phyloP scores from a whole-genome alignment of 2,797 vertebrate species.

The Micropoecilia bifurca region DNA sequence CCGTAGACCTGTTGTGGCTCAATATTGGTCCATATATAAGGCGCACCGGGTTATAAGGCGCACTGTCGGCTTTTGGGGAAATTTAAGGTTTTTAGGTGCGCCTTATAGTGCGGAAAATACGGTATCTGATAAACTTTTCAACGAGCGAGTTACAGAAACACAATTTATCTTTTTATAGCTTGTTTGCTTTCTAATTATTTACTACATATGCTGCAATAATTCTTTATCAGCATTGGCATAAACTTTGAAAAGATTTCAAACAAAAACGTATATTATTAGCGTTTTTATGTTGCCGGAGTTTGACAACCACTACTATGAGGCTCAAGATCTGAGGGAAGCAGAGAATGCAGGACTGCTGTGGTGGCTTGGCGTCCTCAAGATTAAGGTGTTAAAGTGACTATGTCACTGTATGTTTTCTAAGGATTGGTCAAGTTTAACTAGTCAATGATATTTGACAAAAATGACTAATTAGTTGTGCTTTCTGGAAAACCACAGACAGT shows the following conservation, averaged over 20 bases:
- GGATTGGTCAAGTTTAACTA: neutral
- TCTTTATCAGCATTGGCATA: conserved; percentile 19
- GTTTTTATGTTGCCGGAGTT: conserved; percentile 22
- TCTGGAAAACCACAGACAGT: neutral
- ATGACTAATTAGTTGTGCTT: neutral
- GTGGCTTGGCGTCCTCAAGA: no score
- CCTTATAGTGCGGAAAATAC: no score
- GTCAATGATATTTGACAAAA: neutral
- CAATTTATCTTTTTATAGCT: neutral
- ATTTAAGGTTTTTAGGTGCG: no score
- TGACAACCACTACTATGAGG: conserved; percentile 9
- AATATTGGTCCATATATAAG: no score
- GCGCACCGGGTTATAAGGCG: no score
- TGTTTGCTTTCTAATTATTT: neutral
- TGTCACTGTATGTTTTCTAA: neutral
- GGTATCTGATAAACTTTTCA: conserved; percentile 52
- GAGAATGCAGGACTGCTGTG: neutral
- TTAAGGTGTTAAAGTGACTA: neutral
- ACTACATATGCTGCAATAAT: conserved; percentile 6
- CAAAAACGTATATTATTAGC: conserved; percentile 25
- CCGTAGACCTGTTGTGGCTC: no score
- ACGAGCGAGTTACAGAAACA: conserved; percentile 44
- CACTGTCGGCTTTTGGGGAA: no score
- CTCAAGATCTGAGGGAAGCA: neutral
- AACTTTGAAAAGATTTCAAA: conserved; percentile 27